These are phyloP conservation scores for Neodiprion fabricii DNA, from an alignment of 1,140 invertebrate species.

Conservation along the genomic window DNA sequence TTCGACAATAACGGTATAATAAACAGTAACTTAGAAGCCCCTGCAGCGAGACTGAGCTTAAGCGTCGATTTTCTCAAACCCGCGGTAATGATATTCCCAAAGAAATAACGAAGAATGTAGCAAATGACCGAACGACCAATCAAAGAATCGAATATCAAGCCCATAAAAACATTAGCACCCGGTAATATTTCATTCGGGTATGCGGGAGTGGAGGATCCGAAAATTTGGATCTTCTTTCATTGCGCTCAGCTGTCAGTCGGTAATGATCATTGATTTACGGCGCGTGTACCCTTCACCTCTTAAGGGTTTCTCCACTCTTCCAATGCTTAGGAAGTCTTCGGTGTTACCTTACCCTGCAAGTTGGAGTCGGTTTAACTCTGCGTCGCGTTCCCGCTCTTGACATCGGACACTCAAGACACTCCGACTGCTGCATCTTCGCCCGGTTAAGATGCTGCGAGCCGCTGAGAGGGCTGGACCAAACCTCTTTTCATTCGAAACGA, in stretches of 20 bases:
- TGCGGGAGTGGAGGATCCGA: not conserved
- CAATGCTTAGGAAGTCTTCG: not conserved
- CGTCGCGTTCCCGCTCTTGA: not conserved
- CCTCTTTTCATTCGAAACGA: not conserved
- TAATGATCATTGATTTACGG: slow-evolving; percentile 8
- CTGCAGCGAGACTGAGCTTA: too few relatives aligned
- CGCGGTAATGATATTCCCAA: too few relatives aligned
- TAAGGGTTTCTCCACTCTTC: not conserved
- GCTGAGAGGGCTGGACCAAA: too few relatives aligned
- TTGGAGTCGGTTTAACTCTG: not conserved
- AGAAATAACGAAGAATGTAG: too few relatives aligned
- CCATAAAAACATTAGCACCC: not conserved
- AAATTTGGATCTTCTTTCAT: not conserved
- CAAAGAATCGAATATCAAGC: not conserved
- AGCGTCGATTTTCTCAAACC: too few relatives aligned
- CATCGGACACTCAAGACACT: not conserved
- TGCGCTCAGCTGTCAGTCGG: not conserved
- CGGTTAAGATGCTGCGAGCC: too few relatives aligned
- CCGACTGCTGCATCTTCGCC: not conserved
- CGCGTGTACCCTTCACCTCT: not conserved
- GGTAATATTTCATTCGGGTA: not conserved
- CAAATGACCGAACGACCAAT: not conserved
- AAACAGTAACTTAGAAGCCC: too few relatives aligned
- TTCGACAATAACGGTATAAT: too few relatives aligned
- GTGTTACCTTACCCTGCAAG: not conserved